Evolutionary conservation across 1,140 invertebrate species (phyloP), one percentile per base, ranked within the genome.

Genomic region (Drosophila nebulosa): DNA sequence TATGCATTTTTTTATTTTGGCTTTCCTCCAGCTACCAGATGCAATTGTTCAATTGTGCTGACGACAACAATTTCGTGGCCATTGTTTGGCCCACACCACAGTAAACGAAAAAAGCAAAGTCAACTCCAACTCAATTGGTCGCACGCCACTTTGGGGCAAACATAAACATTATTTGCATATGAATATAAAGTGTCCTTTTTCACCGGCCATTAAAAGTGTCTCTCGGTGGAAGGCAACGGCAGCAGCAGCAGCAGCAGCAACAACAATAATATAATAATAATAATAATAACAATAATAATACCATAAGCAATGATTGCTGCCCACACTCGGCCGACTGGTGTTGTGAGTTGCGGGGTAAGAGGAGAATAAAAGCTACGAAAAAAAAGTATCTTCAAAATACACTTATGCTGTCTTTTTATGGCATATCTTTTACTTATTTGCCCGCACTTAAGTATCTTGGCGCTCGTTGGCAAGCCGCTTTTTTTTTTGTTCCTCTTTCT

Each of bases 341-440:
- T 7, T 7, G 9, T 21, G 39, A 7, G 39, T 6, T 46, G 26
- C 1, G 24, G 14, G 14, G 16, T 12, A 16, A 26, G 56, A 50
- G 39, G 50, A 30, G 71, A 72, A 71, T 72, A 39, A 63, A 74
- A 75, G 62, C 50, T 16, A 22, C 35, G 30, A 61, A 62, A 65
- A 85, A 78, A 80, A 86, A 75, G 78, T 77, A 79, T 79, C 78
- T 79, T 79, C 61, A 86, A 86, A 80, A 86, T 78, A 86, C 81
- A 85, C 78, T 80, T 80, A 79, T 85, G 78, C 81, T 86, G 81
- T 72, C 73, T 85, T 85, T 79, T 86, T 86, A 78, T 69, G 78
- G 80, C 80, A 79, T 86, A 80, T 86, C 78, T 86, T 86, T 80
- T 72, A 86, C 81, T 86, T 86, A 74, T 86, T 85, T 74, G 78